These are phyloP conservation scores for Glaucidium brasilianum DNA, from an alignment of 2,113 vertebrate genomes.

Conservation along the genomic window DNA sequence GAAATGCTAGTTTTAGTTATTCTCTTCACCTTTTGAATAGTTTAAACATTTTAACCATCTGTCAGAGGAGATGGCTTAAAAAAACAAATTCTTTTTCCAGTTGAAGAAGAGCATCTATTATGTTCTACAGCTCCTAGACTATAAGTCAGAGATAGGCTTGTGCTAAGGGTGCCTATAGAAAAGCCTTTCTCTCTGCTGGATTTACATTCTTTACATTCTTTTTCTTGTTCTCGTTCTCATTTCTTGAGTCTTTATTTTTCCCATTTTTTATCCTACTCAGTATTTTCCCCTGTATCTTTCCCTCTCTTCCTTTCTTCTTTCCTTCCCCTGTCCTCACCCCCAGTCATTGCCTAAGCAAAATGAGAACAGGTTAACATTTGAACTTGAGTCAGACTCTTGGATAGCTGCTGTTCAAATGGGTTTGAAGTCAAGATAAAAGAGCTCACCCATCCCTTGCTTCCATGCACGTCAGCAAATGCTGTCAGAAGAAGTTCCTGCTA, in stretches of 20 bases:
- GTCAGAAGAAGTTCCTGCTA: constrained; percentile 10
- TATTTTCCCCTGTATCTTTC: neutral
- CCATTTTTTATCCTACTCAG: neutral
- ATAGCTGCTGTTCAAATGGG: neutral
- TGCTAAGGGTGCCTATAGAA: neutral
- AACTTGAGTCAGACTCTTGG: neutral
- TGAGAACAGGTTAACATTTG: neutral
- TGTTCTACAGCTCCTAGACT: neutral
- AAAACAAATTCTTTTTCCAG: neutral
- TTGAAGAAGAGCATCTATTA: neutral
- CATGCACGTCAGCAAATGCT: constrained; percentile 30
- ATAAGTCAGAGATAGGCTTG: neutral
- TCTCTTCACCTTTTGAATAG: neutral
- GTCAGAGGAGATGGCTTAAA: neutral
- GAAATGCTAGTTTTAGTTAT: neutral
- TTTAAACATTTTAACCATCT: neutral
- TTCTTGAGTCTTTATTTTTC: neutral
- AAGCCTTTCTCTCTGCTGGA: neutral
- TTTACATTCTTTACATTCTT: neutral
- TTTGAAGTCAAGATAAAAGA: constrained; percentile 49
- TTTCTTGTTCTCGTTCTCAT: neutral
- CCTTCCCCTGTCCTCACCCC: neutral
- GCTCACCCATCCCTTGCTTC: constrained; percentile 60
- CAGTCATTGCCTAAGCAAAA: neutral
- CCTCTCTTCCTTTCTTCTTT: neutral